Base-by-base conservation (phyloP, 2,888 invertebrate species). In the Pollenia angustigena region DNA sequence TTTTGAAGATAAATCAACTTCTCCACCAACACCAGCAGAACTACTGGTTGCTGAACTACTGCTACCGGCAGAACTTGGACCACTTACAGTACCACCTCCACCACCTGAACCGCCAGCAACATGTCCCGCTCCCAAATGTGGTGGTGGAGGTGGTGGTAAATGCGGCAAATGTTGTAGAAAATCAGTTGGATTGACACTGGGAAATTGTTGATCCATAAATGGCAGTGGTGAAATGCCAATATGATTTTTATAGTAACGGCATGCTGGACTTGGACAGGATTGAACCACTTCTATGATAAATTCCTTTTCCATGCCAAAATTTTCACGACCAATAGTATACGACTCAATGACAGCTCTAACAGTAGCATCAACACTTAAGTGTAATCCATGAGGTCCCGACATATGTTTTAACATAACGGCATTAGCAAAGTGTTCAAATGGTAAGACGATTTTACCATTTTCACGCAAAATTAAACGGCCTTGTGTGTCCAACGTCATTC, bases 321-420 rank as follows among this genome's bases (percentile, higher is more conserved):
- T 93, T 85, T 93, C 93, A 0, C 93, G 90, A 0, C 93, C 93
- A 92, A 97, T 97, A 88, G 97, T 97, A 90, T 97, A 97, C 2
- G 97, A 97, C 91, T 97, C 97, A 93, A 97, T 96, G 46, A 97
- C 97, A 76, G 97, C 97, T 92, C 97, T 94, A 50, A 97, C 96
- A 14, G 97, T 97, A 50, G 96, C 97, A 93, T 97, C 97, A 74
- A 97, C 94, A 56, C 97, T 97, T 82, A 97, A 94, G 94, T 97
- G 97, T 74, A 97, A 94, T 1, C 97, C 97, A 92, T 97, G 97
- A 0, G 97, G 97, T 0, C 97, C 97, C 91, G 97, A 97, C 96
- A 97, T 97, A 91, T 97, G 97, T 91, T 97, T 97, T 89, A 97
- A 92, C 97, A 97, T 97, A 8, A 97, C 97, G 76, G 97, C 97